Evolutionary conservation across 1,140 invertebrate genomes (phyloP).

Genomic region (Euura saliciscinereae): DNA sequence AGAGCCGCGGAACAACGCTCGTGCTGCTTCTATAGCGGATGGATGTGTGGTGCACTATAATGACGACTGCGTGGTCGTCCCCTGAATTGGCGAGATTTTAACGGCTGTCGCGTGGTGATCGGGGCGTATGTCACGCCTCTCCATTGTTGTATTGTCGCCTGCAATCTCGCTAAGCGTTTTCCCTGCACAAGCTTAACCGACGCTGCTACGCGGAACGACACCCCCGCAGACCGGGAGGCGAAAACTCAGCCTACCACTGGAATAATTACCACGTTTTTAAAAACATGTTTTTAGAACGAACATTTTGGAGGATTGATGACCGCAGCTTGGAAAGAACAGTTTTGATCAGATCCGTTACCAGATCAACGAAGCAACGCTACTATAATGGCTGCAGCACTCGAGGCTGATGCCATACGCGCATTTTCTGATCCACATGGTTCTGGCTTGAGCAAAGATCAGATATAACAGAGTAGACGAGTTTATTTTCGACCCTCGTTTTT

Average conservation of each 20-base stretch:
- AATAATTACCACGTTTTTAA: too few species aligned
- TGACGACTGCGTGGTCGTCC: slow-evolving; percentile 15
- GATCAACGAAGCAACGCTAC: too few species aligned
- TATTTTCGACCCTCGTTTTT: not conserved
- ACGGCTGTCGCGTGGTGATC: slow-evolving; percentile 46
- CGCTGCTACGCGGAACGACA: slow-evolving; percentile 32
- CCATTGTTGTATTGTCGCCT: slow-evolving; percentile 60
- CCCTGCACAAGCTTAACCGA: slow-evolving; percentile 25
- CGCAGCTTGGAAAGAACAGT: too few species aligned
- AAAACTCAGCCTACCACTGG: too few species aligned
- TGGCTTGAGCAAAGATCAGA: not conserved
- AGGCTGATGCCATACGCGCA: too few species aligned
- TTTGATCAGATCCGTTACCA: too few species aligned
- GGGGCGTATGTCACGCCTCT: slow-evolving; percentile 57
- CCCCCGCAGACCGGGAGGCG: not conserved
- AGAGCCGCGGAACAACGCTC: not conserved
- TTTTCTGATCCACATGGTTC: too few species aligned
- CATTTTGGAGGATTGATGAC: too few species aligned
- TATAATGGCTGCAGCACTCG: too few species aligned
- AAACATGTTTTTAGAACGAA: too few species aligned
- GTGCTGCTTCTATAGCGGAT: not conserved
- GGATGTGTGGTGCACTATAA: not conserved
- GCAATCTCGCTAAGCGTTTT: slow-evolving; percentile 62
- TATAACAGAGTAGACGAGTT: not conserved
- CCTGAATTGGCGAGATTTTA: slow-evolving; percentile 60